Conservation (phyloP, 2,797 vertebrate species). For the Apogon hyalosoma region DNA sequence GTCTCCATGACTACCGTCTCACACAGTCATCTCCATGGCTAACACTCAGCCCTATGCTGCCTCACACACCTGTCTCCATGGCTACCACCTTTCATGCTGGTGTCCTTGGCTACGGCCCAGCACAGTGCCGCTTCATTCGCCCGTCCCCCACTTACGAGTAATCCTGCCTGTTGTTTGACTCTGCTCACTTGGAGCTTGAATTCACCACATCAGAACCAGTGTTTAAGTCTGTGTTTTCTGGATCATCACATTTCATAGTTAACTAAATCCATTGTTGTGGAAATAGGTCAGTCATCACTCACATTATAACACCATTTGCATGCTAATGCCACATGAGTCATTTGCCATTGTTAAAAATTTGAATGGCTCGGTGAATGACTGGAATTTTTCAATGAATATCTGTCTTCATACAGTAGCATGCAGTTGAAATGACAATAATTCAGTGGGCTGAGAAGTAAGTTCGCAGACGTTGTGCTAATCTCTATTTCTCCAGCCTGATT, state of each 20-base stretch:
- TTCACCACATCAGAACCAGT: conserved; percentile 54
- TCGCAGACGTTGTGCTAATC: conserved; percentile 60
- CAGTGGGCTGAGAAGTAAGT: conserved; percentile 45
- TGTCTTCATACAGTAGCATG: conserved; percentile 4
- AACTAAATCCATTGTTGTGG: conserved; percentile 65
- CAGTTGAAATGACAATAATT: conserved; percentile 44
- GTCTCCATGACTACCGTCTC: conserved; percentile 78
- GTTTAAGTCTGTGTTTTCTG: conserved; percentile 34
- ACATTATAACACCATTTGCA: conserved; percentile 59
- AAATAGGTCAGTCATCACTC: conserved; percentile 72
- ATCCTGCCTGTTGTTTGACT: conserved; percentile 66
- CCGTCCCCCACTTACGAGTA: conserved; percentile 29
- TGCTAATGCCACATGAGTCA: conserved; percentile 64
- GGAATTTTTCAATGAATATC: conserved; percentile 56
- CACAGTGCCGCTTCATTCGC: conserved; percentile 39
- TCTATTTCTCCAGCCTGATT: conserved; percentile 36
- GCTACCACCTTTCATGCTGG: conserved; percentile 75
- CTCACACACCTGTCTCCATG: conserved; percentile 83
- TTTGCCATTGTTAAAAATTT: conserved; percentile 66
- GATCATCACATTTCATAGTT: conserved; percentile 67
- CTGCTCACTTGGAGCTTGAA: conserved; percentile 47
- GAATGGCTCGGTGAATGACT: conserved; percentile 57
- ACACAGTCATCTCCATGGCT: conserved; percentile 62
- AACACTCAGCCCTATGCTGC: conserved; percentile 54
- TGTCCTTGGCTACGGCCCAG: conserved; percentile 76